These are phyloP conservation scores for Dufourea novaeangliae DNA, from an alignment of 1,140 invertebrate genomes.

Conservation along the genomic window DNA sequence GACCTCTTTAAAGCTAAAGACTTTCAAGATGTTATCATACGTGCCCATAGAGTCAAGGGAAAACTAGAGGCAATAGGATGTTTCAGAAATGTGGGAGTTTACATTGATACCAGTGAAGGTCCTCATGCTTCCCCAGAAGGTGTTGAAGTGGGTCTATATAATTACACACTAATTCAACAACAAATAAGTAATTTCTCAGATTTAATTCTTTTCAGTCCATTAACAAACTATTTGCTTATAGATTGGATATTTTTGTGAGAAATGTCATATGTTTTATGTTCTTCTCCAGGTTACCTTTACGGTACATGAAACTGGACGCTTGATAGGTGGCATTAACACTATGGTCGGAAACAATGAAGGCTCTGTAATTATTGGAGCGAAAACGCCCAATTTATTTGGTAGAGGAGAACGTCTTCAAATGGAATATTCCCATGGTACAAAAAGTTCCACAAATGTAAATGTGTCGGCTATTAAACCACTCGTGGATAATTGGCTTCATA, in stretches of 20 bases:
- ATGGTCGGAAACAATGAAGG: conserved; percentile 93
- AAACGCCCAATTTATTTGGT: conserved; percentile 91
- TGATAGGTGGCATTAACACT: conserved; percentile 91
- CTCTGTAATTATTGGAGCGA: conserved; percentile 86
- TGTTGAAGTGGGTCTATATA: conserved; percentile 85
- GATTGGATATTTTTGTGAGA: background rate
- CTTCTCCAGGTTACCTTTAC: conserved; percentile 88
- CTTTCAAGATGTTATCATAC: conserved; percentile 85
- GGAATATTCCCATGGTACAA: conserved; percentile 89
- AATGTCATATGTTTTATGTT: conserved; percentile 31
- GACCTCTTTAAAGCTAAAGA: conserved; percentile 88
- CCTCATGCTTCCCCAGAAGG: conserved; percentile 87
- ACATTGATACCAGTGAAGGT: conserved; percentile 91
- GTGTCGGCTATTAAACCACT: conserved; percentile 90
- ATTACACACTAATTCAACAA: conserved; percentile 66
- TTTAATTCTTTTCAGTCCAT: conserved; percentile 45
- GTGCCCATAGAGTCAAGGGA: conserved; percentile 84
- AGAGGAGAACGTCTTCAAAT: conserved; percentile 89
- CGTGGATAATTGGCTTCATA: conserved; percentile 76
- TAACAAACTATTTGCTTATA: background rate
- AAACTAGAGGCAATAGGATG: conserved; percentile 90
- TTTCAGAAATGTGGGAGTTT: conserved; percentile 90
- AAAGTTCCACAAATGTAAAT: conserved; percentile 88
- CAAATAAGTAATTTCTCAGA: conserved; percentile 66
- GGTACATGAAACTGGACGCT: conserved; percentile 88